Evolutionary conservation across 2,888 invertebrate species (phyloP).

Genomic region (Dascillus cervinus): DNA sequence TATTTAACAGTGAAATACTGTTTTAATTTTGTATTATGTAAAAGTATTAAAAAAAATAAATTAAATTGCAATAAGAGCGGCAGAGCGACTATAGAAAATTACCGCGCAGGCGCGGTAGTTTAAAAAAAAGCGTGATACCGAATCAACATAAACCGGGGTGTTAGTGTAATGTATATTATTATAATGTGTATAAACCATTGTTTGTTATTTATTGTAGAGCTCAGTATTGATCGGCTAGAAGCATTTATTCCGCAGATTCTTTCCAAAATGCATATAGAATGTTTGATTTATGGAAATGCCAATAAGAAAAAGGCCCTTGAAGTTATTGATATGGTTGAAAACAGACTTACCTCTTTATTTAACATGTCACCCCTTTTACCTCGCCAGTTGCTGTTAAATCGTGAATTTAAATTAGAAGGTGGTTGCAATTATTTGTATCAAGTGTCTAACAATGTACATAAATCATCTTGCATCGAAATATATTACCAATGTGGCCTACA

Average conservation of each 20-base stretch:
- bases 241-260: slow-evolving; percentile 74
- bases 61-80: no score
- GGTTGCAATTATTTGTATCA: slow-evolving; percentile 72
- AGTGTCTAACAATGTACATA: slow-evolving; percentile 75
- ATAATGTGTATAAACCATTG: no score
- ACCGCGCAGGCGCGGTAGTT: no score
- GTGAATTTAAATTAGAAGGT: slow-evolving; percentile 80
- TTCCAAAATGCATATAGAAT: slow-evolving; percentile 79
- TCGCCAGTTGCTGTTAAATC: slow-evolving; percentile 69
- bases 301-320: slow-evolving; percentile 64
- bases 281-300: slow-evolving; percentile 83
- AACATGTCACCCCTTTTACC: slow-evolving; percentile 63
- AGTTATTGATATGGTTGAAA: slow-evolving; percentile 63
- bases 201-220: no score
- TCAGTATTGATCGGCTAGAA: slow-evolving; percentile 70
- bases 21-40: no score
- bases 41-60: no score
- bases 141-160: no score
- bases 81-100: no score
- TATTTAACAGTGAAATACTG: no score
- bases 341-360: slow-evolving; percentile 29
- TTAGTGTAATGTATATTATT: no score
- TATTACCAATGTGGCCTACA: slow-evolving; percentile 85
- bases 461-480: slow-evolving; percentile 76
- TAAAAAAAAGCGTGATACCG: no score